Base-by-base conservation (phyloP, 2,797 vertebrate species). In the Esox lucius region DNA sequence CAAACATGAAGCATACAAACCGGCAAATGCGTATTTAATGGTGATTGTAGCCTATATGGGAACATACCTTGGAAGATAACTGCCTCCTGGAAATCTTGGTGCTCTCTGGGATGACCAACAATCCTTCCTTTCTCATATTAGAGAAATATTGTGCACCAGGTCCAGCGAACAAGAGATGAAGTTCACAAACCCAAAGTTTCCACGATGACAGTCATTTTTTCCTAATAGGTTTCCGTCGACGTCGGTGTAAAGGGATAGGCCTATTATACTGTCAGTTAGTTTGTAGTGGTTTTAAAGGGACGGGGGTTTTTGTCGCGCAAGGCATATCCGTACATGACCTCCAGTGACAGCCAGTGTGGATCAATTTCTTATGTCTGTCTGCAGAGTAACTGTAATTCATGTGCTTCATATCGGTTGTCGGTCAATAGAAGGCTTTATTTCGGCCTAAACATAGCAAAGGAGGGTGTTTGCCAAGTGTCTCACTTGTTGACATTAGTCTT, bases 41-140 rank as follows among this genome's bases (percentile, higher is more conserved):
- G 31, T 33, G 31, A 17, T 19, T 19, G 15, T 39, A 79, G n/a
- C 53, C 3, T 15, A 69, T 35, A 26, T 75, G 68, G 53, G 33
- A 9, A 88, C 93, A 77, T 93, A 94, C 93, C 93, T 93, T 92
- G 88, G 84, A 91, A 91, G 88, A 88, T 88, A 78, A 88, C 86
- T 87, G 81, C 84, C 76, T 83, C 79, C 71, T 78, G 78, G 33
- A 68, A 87, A 82, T 87, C 84, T 86, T 90, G 85, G 64, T 68
- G 84, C 86, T 85, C 86, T 87, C 80, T 80, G 84, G 85, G 82
- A 87, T 84, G 73, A 79, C 48, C 68, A 62, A 33, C 17, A 46
- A 70, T 78, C 86, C 79, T 84, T 84, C 56, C 56, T 88, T 91
- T 89, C 89, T 87, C 87, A 87, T 83, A 48, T 48, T 48, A 2